Percentiles rank a stretch among this genome's conserved stretches.
Conservation (phyloP, 2,888 invertebrate genomes). For the Entomobrya multifasciata region DNA sequence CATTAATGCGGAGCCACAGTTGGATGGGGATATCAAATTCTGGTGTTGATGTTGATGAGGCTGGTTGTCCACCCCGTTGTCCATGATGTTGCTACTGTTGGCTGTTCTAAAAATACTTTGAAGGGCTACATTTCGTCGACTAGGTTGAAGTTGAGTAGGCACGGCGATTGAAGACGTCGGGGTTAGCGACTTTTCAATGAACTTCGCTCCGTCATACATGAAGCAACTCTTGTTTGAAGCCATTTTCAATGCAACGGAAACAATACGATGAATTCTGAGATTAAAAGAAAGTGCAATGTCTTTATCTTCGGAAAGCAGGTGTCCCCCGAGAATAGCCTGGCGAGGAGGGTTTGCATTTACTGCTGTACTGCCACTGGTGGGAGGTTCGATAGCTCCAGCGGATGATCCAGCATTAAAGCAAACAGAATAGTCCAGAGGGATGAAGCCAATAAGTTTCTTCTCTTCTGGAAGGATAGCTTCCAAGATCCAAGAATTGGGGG, state of each 20-base stretch:
- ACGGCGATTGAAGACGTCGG: slow-evolving; percentile 40
- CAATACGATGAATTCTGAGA: slow-evolving; percentile 66
- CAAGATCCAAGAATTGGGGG: slow-evolving; percentile 67
- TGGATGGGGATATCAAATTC: slow-evolving; percentile 22
- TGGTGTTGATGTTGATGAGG: no score
- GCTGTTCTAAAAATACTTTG: slow-evolving; percentile 77
- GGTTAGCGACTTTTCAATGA: slow-evolving; percentile 43
- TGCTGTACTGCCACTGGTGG: slow-evolving; percentile 17
- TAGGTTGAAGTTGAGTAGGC: slow-evolving; percentile 64
- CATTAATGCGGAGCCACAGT: slow-evolving; percentile 38
- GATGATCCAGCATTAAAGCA: slow-evolving; percentile 69
- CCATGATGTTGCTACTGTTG: slow-evolving; percentile 50
- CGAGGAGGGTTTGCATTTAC: slow-evolving; percentile 49
- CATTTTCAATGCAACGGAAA: slow-evolving; percentile 59
- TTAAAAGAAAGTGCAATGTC: slow-evolving; percentile 57
- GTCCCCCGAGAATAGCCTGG: slow-evolving; percentile 57
- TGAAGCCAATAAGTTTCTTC: slow-evolving; percentile 77
- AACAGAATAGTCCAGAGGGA: slow-evolving; percentile 73
- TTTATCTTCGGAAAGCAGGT: slow-evolving; percentile 66
- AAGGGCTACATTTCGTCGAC: slow-evolving; percentile 77
- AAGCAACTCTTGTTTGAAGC: slow-evolving; percentile 60
- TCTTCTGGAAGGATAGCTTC: slow-evolving; percentile 78
- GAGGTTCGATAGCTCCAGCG: slow-evolving; percentile 65
- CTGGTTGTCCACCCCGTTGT: slow-evolving; percentile 44
- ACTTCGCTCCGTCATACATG: slow-evolving; percentile 62